These are phyloP conservation scores for Mola mola DNA, from an alignment of 2,113 vertebrate species.

Conservation along the genomic window DNA sequence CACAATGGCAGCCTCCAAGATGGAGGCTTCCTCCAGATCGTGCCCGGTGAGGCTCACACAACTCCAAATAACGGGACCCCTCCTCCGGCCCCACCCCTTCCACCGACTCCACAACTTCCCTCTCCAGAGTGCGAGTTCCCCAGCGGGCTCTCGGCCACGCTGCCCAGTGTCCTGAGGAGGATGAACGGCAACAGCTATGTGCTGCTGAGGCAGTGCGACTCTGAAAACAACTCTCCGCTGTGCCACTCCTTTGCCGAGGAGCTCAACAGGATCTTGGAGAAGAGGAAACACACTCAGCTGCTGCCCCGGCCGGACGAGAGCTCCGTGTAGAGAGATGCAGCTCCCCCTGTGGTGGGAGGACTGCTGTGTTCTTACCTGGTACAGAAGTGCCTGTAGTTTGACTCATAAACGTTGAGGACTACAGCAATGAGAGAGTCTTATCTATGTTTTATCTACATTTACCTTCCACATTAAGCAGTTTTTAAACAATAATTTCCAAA, in stretches of 20 bases:
- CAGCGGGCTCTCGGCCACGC: conserved; percentile 85
- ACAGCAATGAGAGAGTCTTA: conserved; percentile 40
- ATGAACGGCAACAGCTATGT: conserved; percentile 97
- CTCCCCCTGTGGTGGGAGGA: conserved; percentile 56
- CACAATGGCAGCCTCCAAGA: conserved; percentile 57
- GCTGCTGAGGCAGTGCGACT: conserved; percentile 90
- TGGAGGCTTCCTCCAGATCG: conserved; percentile 84
- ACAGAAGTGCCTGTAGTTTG: conserved; percentile 56
- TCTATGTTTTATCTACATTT: conserved; percentile 23
- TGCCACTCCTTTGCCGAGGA: conserved; percentile 92
- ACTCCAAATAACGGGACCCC: conserved; percentile 70
- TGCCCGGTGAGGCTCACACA: conserved; percentile 79
- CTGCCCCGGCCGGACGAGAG: conserved; percentile 91
- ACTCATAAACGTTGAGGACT: conserved; percentile 39
- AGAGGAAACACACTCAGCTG: conserved; percentile 94
- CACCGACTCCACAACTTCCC: conserved; percentile 79
- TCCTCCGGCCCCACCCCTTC: conserved; percentile 83
- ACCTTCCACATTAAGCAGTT: conserved; percentile 20
- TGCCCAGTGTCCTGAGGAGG: conserved; percentile 92
- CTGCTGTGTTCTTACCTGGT: conserved; percentile 32
- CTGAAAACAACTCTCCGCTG: conserved; percentile 80
- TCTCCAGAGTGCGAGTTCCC: conserved; percentile 80
- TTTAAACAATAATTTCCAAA: conserved; percentile 17
- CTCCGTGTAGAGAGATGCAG: conserved; percentile 85
- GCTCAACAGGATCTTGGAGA: conserved; percentile 95